Conservation (phyloP, 1,140 invertebrate species). For the Drosophila oshimai region DNA sequence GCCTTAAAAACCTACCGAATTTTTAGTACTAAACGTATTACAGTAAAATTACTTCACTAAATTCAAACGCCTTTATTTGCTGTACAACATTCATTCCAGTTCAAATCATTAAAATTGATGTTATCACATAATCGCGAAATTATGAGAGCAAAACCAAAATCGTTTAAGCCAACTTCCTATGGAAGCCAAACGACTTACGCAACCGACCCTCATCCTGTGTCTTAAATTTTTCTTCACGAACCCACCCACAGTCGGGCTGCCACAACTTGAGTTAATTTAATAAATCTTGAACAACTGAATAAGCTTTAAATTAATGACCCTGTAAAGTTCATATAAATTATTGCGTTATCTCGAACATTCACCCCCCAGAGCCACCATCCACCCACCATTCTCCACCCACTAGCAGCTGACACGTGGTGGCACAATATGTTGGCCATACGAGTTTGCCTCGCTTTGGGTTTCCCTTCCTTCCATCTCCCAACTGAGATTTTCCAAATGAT, state of each 20-base stretch:
- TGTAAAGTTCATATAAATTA: constrained; percentile 82
- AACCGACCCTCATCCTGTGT: neutral
- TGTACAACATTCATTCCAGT: too few relatives aligned
- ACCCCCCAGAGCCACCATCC: neutral
- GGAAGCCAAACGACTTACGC: neutral
- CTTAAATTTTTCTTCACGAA: neutral
- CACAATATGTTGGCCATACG: constrained; percentile 59
- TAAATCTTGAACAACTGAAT: constrained; percentile 83
- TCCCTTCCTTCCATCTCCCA: neutral
- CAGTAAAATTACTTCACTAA: neutral
- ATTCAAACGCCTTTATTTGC: neutral
- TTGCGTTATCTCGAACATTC: constrained; percentile 67
- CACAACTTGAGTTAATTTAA: constrained; percentile 82
- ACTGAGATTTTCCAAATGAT: constrained; percentile 52
- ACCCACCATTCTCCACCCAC: neutral
- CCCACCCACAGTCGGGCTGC: constrained; percentile 27
- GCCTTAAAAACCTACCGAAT: too few relatives aligned
- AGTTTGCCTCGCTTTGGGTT: constrained; percentile 17
- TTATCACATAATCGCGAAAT: neutral
- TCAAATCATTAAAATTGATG: neutral
- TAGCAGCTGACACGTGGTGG: constrained; percentile 57
- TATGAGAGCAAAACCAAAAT: constrained; percentile 26
- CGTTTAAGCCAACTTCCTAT: constrained; percentile 19
- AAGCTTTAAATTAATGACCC: constrained; percentile 83
- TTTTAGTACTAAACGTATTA: too few relatives aligned